Evolutionary conservation across 2,888 invertebrate species (phyloP).

Genomic region (Metacarcinus magister): DNA sequence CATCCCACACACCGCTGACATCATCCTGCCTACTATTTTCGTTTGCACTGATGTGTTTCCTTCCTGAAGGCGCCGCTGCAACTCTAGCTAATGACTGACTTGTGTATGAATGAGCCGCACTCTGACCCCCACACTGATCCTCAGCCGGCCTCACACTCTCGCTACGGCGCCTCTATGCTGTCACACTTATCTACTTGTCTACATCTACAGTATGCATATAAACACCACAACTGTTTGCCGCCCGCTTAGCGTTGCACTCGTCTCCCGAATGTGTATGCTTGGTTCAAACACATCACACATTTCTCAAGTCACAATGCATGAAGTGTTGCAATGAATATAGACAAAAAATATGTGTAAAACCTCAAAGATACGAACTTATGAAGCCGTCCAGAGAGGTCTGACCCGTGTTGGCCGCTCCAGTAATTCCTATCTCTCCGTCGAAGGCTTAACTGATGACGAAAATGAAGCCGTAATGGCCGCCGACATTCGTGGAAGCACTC

Average conservation of each 20-base stretch:
- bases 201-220: neutral
- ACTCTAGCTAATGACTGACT: neutral
- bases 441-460: conserved; percentile 46
- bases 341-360: neutral
- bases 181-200: neutral
- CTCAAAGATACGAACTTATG: conserved; percentile 42
- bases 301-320: neutral
- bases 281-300: neutral
- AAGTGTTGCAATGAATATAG: neutral
- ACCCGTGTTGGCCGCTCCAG: conserved; percentile 36
- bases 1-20: neutral
- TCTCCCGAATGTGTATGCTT: neutral
- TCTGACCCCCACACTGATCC: neutral
- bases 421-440: conserved; percentile 49
- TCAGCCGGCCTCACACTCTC: neutral
- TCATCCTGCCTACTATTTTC: neutral
- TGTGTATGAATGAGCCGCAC: conserved; percentile 8
- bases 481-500: conserved; percentile 35
- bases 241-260: neutral
- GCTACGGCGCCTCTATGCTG: neutral
- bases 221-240: neutral
- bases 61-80: neutral
- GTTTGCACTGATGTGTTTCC: neutral
- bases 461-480: conserved; percentile 51
- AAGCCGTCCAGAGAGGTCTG: conserved; percentile 43